Base-by-base conservation (phyloP, 2,888 invertebrate species). In the Megaustenia siamemsis region DNA sequence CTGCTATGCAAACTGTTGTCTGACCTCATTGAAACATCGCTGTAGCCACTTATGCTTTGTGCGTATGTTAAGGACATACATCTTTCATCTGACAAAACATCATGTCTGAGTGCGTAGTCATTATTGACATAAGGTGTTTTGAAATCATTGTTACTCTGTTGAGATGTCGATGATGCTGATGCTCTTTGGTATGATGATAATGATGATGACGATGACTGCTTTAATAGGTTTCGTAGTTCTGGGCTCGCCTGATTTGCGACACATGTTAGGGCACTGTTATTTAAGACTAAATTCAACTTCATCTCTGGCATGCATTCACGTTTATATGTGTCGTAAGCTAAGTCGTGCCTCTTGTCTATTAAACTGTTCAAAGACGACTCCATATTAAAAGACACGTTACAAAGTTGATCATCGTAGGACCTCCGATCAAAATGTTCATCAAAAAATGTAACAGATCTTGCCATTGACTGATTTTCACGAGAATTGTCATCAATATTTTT, bases 11-110 rank as follows among this genome's bases (percentile, higher is more conserved):
- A 35, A 21, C 66, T 66, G 15, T n/a, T 66, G 15, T 66, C 66
- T 35, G 66, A 66, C 1, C 2, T 35, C 66, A 66, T 66, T 66
- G 66, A 66, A 66, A 66, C 66, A 66, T 66, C 66, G 35, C 35
- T 66, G 12, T 15, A 3, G 35, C 15, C 15, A 15, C 35, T 18
- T 18, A 66, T 35, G 35, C 66, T 66, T 32, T 32, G 35, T 15
- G 21, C 21, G 56, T 5, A 56, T 24, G 56, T 21, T 12, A 15
- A 21, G 21, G 21, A 24, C 56, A 24, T 21, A 24, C 21, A 21
- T 24, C 5, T 56, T 10, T 56, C 56, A 18, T 56, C 5, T 5
- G 21, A 21, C 5, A 24, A n/a, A 5, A 6, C 0, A 21, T 2
- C 4, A 0, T 5, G 5, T 21, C 56, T n/a, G 12, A 21, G 12